Percentiles rank a stretch among this genome's conserved stretches.
These are phyloP conservation scores for Sinotaia quadrata DNA, from an alignment of 2,888 invertebrate species.

Conservation along the genomic window DNA sequence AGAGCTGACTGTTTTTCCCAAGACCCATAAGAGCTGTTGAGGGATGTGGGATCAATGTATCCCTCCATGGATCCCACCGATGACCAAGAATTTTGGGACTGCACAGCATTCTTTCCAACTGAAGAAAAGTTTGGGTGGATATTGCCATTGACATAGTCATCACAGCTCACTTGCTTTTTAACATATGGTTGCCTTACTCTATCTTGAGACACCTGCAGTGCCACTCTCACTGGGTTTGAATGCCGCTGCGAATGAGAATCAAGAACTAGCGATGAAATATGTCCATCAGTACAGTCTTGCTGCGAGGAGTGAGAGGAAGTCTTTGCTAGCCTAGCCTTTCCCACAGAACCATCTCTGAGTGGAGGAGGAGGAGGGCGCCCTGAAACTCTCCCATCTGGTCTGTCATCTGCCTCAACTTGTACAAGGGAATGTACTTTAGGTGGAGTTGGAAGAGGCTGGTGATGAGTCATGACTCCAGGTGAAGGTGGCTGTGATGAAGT, in stretches of 20 bases:
- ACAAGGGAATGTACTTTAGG: no score
- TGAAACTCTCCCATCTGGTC: slow-evolving; percentile 36
- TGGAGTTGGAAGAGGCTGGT: no score
- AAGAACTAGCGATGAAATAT: background rate
- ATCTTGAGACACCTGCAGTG: slow-evolving; percentile 4
- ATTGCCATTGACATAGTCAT: background rate
- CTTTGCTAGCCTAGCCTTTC: background rate
- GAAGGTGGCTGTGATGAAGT: no score
- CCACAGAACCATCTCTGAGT: slow-evolving; percentile 19
- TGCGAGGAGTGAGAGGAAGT: background rate
- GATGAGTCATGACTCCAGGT: no score
- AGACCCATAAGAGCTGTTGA: no score
- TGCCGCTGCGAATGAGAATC: slow-evolving; percentile 8
- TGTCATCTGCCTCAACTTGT: no score
- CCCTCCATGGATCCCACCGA: no score
- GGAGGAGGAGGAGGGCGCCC: slow-evolving; percentile 51
- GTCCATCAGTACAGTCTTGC: background rate
- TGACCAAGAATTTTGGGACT: no score
- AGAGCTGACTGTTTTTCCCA: no score
- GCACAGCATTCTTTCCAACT: no score
- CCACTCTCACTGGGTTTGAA: slow-evolving; percentile 18
- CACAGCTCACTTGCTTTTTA: slow-evolving; percentile 9
- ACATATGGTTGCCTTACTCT: background rate
- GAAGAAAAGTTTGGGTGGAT: no score
- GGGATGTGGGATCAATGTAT: no score